Percentiles rank a stretch among this genome's conserved stretches.
Conservation (phyloP, 2,888 invertebrate genomes). For the Merodon equestris region DNA sequence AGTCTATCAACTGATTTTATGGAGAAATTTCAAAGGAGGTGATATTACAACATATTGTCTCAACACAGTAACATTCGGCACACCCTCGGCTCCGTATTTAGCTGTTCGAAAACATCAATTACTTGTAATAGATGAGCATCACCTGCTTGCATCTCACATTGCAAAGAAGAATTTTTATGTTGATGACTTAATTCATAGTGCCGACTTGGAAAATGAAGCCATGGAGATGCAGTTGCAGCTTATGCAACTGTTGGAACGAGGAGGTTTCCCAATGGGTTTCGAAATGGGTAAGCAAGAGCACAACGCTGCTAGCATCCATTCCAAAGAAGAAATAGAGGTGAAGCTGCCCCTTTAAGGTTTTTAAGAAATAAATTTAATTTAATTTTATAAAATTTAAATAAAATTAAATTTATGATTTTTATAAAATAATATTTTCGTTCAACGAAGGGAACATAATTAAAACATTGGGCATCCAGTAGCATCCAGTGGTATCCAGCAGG, state of each 20-base stretch:
- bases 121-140: conserved; percentile 5
- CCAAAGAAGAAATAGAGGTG: not conserved
- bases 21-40: conserved; percentile 7
- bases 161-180: not conserved
- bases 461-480: too few relatives aligned
- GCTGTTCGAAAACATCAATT: conserved; percentile 1
- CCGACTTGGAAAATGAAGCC: conserved; percentile 14
- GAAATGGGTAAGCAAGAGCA: conserved; percentile 13
- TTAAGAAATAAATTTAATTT: not conserved
- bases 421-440: too few relatives aligned
- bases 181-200: not conserved
- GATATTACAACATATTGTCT: not conserved
- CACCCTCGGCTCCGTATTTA: conserved; percentile 16
- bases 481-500: conserved; percentile 1
- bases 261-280: conserved; percentile 14
- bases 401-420: too few relatives aligned
- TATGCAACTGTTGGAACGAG: not conserved
- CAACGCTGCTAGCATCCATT: not conserved
- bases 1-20: conserved; percentile 38
- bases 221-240: conserved; percentile 1
- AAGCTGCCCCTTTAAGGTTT: not conserved
- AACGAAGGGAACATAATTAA: too few relatives aligned
- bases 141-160: conserved; percentile 7
- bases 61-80: conserved; percentile 19
- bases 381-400: not conserved